Evolutionary conservation across 2,797 vertebrate genomes (phyloP).

Genomic region (Erpetoichthys calabaricus): DNA sequence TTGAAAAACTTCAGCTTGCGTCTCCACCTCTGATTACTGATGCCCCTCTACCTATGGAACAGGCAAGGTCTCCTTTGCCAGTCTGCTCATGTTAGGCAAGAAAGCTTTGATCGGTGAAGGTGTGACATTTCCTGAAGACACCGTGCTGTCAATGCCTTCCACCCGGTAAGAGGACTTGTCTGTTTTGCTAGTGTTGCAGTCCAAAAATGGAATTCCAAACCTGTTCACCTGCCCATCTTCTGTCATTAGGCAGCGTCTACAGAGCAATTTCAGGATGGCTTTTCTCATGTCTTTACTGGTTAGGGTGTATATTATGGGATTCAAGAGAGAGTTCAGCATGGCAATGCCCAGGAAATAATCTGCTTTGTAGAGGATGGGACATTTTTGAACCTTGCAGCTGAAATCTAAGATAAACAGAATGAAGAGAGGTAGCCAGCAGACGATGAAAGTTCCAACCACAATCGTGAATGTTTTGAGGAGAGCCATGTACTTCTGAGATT

Average conservation of each 20-base stretch:
- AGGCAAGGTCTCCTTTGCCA: too few relatives aligned
- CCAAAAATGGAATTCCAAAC: constrained; percentile 52
- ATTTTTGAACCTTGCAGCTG: constrained; percentile 43
- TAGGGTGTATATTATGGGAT: constrained; percentile 80
- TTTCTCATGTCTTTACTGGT: constrained; percentile 72
- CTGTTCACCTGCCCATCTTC: constrained; percentile 52
- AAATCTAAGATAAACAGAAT: constrained; percentile 69
- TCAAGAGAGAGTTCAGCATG: constrained; percentile 76
- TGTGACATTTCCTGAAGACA: constrained; percentile 51
- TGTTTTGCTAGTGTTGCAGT: constrained; percentile 64
- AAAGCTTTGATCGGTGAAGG: constrained; percentile 44
- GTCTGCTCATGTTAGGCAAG: constrained; percentile 33
- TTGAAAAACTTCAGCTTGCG: too few relatives aligned
- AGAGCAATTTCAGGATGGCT: constrained; percentile 63
- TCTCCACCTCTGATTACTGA: too few relatives aligned
- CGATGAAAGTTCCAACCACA: constrained; percentile 70
- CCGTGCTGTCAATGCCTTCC: constrained; percentile 49
- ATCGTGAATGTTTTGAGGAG: constrained; percentile 76
- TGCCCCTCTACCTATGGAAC: too few relatives aligned
- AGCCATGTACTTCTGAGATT: constrained; percentile 61
- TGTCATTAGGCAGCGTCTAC: constrained; percentile 46
- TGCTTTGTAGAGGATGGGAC: constrained; percentile 57
- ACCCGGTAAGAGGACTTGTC: constrained; percentile 53
- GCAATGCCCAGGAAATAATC: constrained; percentile 77
- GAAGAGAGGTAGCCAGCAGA: constrained; percentile 80